Evolutionary conservation across 2,888 invertebrate genomes (phyloP).

Genomic region (Diarsia dahlii): DNA sequence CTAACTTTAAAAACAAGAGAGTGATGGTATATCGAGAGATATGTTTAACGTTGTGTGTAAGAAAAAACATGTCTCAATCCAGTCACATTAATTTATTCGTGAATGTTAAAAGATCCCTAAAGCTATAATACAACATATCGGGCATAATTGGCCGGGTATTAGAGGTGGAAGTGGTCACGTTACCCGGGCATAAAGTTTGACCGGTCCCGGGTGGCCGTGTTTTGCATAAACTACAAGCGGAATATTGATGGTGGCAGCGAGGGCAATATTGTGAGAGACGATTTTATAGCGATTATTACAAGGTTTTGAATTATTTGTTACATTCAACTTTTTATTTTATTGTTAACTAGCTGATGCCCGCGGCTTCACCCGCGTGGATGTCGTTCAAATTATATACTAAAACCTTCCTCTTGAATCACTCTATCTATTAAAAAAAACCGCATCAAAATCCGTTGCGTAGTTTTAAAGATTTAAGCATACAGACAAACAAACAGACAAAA

Average conservation of each 20-base stretch:
- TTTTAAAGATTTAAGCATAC: too few species aligned
- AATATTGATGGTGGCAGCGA: constrained; percentile 68
- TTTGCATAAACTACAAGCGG: constrained; percentile 71
- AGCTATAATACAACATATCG: constrained; percentile 26
- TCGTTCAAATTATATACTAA: too few species aligned
- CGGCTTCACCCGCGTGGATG: too few species aligned
- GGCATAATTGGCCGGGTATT: constrained; percentile 48
- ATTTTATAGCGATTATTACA: constrained; percentile 27
- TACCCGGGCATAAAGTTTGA: constrained; percentile 55
- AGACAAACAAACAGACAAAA: too few species aligned
- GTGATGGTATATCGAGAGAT: too few species aligned
- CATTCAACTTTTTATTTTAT: too few species aligned
- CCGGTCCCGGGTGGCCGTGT: constrained; percentile 54
- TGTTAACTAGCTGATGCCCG: too few species aligned
- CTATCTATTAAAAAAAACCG: too few species aligned
- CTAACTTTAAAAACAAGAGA: too few species aligned
- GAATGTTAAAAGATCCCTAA: neutral
- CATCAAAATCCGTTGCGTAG: too few species aligned
- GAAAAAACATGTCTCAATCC: neutral
- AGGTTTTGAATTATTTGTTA: too few species aligned
- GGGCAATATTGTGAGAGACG: constrained; percentile 34
- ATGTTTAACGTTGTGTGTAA: neutral
- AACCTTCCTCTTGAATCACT: too few species aligned
- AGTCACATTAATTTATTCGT: neutral
- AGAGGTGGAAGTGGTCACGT: constrained; percentile 55